Base-by-base conservation (phyloP, 2,113 vertebrate species). In the Xenopus borealis region DNA sequence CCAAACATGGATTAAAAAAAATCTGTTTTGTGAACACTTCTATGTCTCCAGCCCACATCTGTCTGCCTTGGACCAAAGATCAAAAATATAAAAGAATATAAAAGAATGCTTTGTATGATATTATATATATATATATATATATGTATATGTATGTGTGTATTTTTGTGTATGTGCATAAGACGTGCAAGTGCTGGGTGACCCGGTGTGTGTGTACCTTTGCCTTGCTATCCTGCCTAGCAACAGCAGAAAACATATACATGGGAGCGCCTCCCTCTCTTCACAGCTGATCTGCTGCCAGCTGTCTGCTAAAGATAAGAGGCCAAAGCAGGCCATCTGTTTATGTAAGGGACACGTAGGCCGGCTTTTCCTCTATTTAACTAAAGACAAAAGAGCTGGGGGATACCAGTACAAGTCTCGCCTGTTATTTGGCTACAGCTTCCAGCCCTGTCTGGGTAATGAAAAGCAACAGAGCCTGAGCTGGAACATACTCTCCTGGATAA, bases 281-380 rank as follows among this genome's bases (percentile, higher is more conserved):
- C 50, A 45, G 71, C 61, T 79, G 57, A 44, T 52, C 57, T 63
- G 63, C 67, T 17, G 75, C 17, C 78, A 72, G 77, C 80, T 80
- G 79, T 45, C 11, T 10, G 27, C 4, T 12, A 40, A 47, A 62
- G 79, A 83, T 81, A 81, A 76, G 19, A 4, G 11, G 12, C 12
- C 52, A 45, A 27, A 30, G 66, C 53, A 17, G 40, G 64, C 80
- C 52, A 46, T 68, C 57, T 58, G 40, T 20, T 68, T 58, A 33
- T 72, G 68, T 40, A 45, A 71, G 52, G 19, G 19, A 40, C 69
- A 50, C 20, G 45, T 52, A 75, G n/a, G 66, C 57, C 66, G 46
- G 58, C 58, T 68, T 64, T 55, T 57, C 23, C 52, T 62, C 58
- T 62, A 69, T 69, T 69, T 62, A 63, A 50, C 67, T 45, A 69